Base-by-base conservation (phyloP, 2,888 invertebrate genomes). In the Craniophora ligustri region DNA sequence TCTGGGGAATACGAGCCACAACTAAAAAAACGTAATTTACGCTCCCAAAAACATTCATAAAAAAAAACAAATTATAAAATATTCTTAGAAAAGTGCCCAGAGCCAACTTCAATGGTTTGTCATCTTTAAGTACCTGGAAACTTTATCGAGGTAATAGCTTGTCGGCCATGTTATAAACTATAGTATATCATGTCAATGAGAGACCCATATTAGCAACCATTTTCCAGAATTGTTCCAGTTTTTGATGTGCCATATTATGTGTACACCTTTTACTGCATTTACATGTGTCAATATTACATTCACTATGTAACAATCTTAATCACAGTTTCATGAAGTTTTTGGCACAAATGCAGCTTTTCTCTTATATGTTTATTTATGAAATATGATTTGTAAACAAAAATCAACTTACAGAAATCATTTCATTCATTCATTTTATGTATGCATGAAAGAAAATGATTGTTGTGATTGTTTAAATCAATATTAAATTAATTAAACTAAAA, bases 1-100 rank as follows among this genome's bases (percentile, higher is more conserved):
- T 95, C 89, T 95, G 94, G 10, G 40, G 79, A 75, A 45, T 61
- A 13, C 45, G 49, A 47, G 42, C 31, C 38, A 53, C 23, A 60
- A 69, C 67, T 75, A 69, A 68, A 68, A 72, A 74, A 55, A 40
- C 19, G 11, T 14, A 11, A 21, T 8, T 48, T 10, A 16, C n/a
- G 13, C 8, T 11, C 30, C 8, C 7, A 1, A 1, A 16, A 38
- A 30, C 35, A 8, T 21, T 16, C 1, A 5, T 5, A 15, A 11
- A 11, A 2, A 13, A 30, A 30, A 30, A 10, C 4, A 31, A 14
- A 31, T 3, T n/a, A 11, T 4, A 30, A n/a, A n/a, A n/a, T n/a
- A n/a, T n/a, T n/a, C n/a, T n/a, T n/a, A n/a, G n/a, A n/a, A n/a
- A n/a, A n/a, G n/a, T n/a, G n/a, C n/a, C n/a, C n/a, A n/a, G n/a